Base-by-base conservation (phyloP, 2,888 invertebrate species). In the Lasioglossum villosulum region DNA sequence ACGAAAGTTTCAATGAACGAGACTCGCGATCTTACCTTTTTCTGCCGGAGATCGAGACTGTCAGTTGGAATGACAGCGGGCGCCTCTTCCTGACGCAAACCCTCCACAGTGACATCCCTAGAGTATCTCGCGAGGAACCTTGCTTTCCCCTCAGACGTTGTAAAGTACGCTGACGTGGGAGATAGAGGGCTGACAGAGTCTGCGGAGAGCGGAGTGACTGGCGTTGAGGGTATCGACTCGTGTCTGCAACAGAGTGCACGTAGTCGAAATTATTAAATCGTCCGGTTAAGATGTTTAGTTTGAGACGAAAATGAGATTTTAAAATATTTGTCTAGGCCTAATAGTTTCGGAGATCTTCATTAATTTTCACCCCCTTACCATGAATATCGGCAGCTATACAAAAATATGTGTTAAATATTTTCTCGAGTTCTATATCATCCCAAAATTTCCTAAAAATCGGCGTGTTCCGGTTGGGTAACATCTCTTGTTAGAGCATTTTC, bases 101-200 rank as follows among this genome's bases (percentile, higher is more conserved):
- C 91, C 66, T 92, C 89, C 87, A 96, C 95, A 78, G 94, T 95
- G 94, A 96, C 96, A 87, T 96, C 96, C 78, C 95, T 95, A 90
- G 96, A 96, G 92, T 96, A 97, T 93, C 96, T 96, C 78, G 96
- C 96, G 90, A 96, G 95, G 95, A 96, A 96, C 93, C 96, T 96
- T 66, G 97, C 96, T 93, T 97, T 97, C 79, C 96, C 96, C 94
- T 97, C 97, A 30, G 97, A 97, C 68, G 96, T 97, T 34, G 97
- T 96, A 93, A 97, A 97, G 92, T 97, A 97, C 1, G 96, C 96
- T 56, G 97, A 97, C 77, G 96, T 96, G n/a, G 96, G 96, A 39
- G 97, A 96, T 79, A 96, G 92, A 42, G 96, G 96, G 91, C 95
- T 96, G 87, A 94, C 95, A 16, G 95, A 93, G 91, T 96, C 96